Conservation (phyloP, 2,797 vertebrate species). For the Tadarida brasiliensis region DNA sequence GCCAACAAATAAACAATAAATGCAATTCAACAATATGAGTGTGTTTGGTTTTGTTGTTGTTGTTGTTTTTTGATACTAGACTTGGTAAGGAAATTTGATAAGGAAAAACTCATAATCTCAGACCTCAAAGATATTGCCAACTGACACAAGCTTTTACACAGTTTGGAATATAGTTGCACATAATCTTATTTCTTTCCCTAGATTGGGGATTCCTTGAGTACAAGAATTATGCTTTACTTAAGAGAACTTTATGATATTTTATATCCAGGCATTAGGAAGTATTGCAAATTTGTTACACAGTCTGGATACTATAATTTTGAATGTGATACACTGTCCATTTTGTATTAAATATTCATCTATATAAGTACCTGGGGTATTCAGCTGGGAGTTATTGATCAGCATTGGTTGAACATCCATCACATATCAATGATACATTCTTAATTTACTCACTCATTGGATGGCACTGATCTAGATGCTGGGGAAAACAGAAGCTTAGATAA, state of each 20-base stretch:
- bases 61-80: not conserved
- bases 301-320: not conserved
- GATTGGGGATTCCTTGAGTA: not conserved
- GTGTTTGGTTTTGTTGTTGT: not conserved
- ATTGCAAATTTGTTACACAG: not conserved
- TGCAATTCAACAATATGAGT: not conserved
- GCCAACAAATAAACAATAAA: not conserved
- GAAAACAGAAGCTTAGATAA: conserved; percentile 1
- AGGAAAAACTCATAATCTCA: not conserved
- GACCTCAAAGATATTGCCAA: not conserved
- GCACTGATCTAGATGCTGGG: not conserved
- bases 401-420: not conserved
- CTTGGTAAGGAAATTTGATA: not conserved
- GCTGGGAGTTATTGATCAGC: not conserved
- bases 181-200: not conserved
- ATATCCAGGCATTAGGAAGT: not conserved
- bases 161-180: not conserved
- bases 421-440: not conserved
- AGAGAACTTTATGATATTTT: not conserved
- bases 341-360: not conserved
- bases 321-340: not conserved
- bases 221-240: not conserved
- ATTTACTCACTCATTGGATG: not conserved
- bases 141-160: not conserved
- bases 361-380: not conserved